These are phyloP conservation scores for Eupeodes corollae DNA, from an alignment of 1,140 invertebrate genomes.

Conservation along the genomic window DNA sequence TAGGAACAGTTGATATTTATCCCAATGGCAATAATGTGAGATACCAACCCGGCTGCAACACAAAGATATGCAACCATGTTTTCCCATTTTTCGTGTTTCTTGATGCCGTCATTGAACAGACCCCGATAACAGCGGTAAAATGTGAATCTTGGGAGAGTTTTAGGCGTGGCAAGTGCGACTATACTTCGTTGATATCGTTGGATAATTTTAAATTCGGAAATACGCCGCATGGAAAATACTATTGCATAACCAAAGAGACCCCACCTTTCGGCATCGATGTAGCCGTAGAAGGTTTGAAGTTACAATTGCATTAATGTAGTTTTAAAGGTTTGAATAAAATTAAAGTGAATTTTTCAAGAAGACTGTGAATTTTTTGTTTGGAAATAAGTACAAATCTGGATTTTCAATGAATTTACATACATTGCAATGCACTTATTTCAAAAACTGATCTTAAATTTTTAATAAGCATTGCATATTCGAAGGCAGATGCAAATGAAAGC, in stretches of 20 bases:
- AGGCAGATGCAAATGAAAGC: too few species aligned
- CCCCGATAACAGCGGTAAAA: conserved; percentile 31
- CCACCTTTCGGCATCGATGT: too few species aligned
- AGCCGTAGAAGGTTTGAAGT: too few species aligned
- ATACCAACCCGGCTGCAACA: conserved; percentile 26
- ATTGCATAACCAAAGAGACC: conserved; percentile 27
- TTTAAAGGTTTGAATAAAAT: too few species aligned
- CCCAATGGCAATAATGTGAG: conserved; percentile 32
- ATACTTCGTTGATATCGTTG: conserved; percentile 24
- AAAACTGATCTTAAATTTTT: too few species aligned
- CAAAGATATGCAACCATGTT: conserved; percentile 30
- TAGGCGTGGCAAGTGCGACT: conserved; percentile 24
- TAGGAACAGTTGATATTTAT: conserved; percentile 30
- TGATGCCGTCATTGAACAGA: conserved; percentile 28
- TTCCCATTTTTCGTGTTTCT: conserved; percentile 31
- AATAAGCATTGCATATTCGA: too few species aligned
- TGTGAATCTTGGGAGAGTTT: conserved; percentile 31
- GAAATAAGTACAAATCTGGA: too few species aligned
- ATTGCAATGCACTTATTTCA: too few species aligned
- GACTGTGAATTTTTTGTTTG: too few species aligned
- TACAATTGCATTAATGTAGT: too few species aligned
- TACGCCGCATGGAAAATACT: conserved; percentile 22
- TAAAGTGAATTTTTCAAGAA: too few species aligned
- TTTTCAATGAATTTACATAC: too few species aligned
- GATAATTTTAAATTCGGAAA: conserved; percentile 21